A percentile compares a stretch with the other conserved stretches of the same genome.
These are phyloP conservation scores for Stercorarius parasiticus DNA, from an alignment of 2,113 vertebrate genomes.

Conservation along the genomic window DNA sequence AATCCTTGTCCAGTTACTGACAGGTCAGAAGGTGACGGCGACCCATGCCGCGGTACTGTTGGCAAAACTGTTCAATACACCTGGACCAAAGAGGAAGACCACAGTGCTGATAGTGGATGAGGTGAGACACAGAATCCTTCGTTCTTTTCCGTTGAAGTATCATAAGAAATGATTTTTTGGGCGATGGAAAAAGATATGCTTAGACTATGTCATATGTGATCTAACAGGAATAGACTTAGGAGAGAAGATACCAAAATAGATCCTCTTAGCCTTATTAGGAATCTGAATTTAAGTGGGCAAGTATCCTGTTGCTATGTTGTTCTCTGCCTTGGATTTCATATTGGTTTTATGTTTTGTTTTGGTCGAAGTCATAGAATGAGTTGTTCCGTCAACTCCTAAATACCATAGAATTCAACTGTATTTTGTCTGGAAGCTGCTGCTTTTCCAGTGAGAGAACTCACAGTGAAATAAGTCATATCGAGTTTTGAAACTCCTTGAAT, in stretches of 20 bases:
- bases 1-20: slow-evolving; percentile 81
- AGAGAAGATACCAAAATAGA: neutral
- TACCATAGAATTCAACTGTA: neutral
- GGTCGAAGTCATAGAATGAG: neutral
- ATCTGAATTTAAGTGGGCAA: neutral
- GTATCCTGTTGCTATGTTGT: neutral
- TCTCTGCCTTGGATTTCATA: neutral
- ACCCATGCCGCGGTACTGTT: slow-evolving; percentile 87
- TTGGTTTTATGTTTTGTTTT: neutral
- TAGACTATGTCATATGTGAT: neutral
- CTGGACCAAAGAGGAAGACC: slow-evolving; percentile 81
- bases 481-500: neutral
- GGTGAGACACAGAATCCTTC: slow-evolving; percentile 69
- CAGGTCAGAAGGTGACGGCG: slow-evolving; percentile 89
- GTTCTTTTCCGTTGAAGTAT: neutral
- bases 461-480: neutral
- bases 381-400: neutral
- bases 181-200: neutral
- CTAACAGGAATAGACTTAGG: neutral
- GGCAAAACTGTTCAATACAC: slow-evolving; percentile 83
- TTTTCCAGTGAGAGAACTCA: neutral
- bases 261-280: neutral
- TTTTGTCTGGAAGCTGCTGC: neutral
- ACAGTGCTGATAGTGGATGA: slow-evolving; percentile 93
- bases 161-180: neutral